Percentiles rank a stretch among this genome's conserved stretches.
These are phyloP conservation scores for Oreochromis tanganicae DNA, from an alignment of 2,113 vertebrate species.

Conservation along the genomic window DNA sequence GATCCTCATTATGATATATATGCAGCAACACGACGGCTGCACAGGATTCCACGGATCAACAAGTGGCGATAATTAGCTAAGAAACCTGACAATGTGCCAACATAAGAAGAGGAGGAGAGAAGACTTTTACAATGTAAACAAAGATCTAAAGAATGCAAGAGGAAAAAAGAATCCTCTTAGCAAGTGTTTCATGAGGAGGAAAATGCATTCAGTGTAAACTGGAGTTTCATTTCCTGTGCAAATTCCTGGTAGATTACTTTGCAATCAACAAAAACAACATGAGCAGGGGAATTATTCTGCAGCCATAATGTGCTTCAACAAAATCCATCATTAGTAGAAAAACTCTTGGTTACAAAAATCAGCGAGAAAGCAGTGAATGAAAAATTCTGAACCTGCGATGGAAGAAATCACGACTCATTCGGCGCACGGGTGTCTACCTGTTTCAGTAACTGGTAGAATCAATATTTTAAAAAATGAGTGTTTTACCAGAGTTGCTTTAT, in stretches of 20 bases:
- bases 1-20: not conserved
- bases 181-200: not conserved
- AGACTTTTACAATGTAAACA: not conserved
- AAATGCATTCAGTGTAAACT: not conserved
- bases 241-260: not conserved
- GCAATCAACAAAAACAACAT: not conserved
- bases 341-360: not conserved
- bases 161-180: not conserved
- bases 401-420: not conserved
- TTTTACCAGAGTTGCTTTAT: not conserved
- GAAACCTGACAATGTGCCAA: not conserved
- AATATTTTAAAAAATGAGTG: not conserved
- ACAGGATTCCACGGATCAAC: not conserved
- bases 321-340: not conserved
- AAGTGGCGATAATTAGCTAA: not conserved
- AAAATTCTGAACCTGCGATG: not conserved
- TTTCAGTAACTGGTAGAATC: not conserved
- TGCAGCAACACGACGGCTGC: not conserved
- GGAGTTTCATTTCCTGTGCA: not conserved
- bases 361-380: not conserved
- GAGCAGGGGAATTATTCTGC: not conserved
- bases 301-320: not conserved
- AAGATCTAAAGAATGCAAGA: not conserved
- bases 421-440: not conserved
- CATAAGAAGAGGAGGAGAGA: not conserved